Conservation (phyloP, 1,140 invertebrate species). For the Psilanteris sp. region DNA sequence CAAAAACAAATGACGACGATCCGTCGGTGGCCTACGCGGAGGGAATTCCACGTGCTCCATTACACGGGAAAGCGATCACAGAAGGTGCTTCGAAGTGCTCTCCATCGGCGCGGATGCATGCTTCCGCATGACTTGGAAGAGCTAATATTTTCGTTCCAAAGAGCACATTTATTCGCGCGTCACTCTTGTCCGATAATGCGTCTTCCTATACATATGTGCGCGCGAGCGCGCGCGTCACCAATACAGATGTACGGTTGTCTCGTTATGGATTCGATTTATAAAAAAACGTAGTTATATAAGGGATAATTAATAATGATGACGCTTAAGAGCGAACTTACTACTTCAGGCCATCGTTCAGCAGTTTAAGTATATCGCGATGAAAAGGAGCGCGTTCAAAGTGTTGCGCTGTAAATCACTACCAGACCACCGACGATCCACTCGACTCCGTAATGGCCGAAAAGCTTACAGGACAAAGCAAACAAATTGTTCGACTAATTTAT, state of each 20-base stretch:
- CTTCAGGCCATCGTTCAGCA: slow-evolving; percentile 2
- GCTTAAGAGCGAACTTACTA: slow-evolving; percentile 32
- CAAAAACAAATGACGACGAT: slow-evolving; percentile 63
- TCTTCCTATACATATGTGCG: slow-evolving; percentile 45
- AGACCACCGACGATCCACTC: neutral
- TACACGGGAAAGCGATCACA: slow-evolving; percentile 66
- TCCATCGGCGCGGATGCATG: slow-evolving; percentile 67
- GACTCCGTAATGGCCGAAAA: too few species aligned
- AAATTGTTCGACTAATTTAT: too few species aligned
- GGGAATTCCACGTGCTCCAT: slow-evolving; percentile 62
- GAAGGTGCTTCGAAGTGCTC: slow-evolving; percentile 66
- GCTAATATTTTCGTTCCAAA: slow-evolving; percentile 67
- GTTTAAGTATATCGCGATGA: slow-evolving; percentile 22
- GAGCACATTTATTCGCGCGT: slow-evolving; percentile 64
- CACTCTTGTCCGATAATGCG: slow-evolving; percentile 62
- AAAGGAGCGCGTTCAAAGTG: too few species aligned
- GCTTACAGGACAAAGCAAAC: too few species aligned
- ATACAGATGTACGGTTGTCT: slow-evolving; percentile 22
- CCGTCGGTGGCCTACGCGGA: slow-evolving; percentile 30
- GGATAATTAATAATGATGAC: slow-evolving; percentile 42
- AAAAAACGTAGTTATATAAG: slow-evolving; percentile 43
- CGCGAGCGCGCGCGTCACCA: too few species aligned
- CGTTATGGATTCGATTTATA: slow-evolving; percentile 28
- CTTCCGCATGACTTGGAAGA: slow-evolving; percentile 67
- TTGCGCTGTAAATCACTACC: slow-evolving; percentile 1